Base-by-base conservation (phyloP, 2,888 invertebrate species). In the Trissolcus japonicus region DNA sequence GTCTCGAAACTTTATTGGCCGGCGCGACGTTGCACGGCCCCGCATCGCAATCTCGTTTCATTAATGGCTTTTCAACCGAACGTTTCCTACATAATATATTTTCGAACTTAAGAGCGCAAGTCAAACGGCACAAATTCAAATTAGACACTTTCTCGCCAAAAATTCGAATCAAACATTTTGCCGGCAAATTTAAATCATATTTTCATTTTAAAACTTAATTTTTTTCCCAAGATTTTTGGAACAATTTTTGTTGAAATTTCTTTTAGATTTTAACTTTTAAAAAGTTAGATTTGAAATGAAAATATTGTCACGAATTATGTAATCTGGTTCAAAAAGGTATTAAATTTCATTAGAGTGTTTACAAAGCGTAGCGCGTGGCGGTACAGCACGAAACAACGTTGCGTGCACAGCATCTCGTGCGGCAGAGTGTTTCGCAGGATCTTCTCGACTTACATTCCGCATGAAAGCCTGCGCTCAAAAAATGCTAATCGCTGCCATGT, bases 371-470 rank as follows among this genome's bases (percentile, higher is more conserved):
- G 71, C 71, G 71, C 71, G 71, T 71, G 71, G 63, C 71, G 40
- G 56, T 50, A 19, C 51, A 13, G 69, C 62, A 71, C 62, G 69
- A 71, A 62, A 57, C 56, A 55, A 51, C 56, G 50, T 61, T 69
- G 69, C 69, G 69, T 69, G 54, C 53, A 41, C 55, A 69, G 69
- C 69, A 69, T 69, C 69, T 61, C 61, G 69, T 69, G 69, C 68
- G 46, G 68, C 69, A 25, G 67, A 7, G 57, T 11, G 29, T 40
- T 69, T 61, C 61, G 61, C 53, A 69, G 69, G n/a, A 48, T 69
- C 69, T 69, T 79, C 68, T 79, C 69, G 78, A 67, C 79, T 83
- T 79, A 79, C 81, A 82, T 80, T 80, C 67, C 77, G 76, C 62
- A 60, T 62, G 62, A 72, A 54, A 71, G 71, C 55, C 25, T 29